Conservation (phyloP, 2,888 invertebrate species). For the Coenonympha glycerion region DNA sequence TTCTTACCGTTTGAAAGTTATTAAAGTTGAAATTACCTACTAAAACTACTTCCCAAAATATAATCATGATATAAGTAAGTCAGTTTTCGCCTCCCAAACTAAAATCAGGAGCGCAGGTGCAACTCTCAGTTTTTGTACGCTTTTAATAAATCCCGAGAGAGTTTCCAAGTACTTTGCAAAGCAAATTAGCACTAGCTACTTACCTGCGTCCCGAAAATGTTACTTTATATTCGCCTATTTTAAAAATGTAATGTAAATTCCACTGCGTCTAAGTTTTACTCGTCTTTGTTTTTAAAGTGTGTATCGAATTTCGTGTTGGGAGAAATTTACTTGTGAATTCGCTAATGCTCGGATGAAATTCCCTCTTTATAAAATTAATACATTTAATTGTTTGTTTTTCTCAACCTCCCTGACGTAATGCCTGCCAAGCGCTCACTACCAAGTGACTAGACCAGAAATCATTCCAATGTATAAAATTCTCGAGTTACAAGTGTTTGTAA, state of each 20-base stretch:
- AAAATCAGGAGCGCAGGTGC: conserved; percentile 16
- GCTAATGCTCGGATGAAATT: conserved; percentile 3
- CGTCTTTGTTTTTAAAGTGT: conserved; percentile 9
- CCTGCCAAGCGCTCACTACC: no score
- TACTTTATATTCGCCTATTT: conserved; percentile 24
- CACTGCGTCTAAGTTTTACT: conserved; percentile 8
- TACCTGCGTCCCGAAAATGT: conserved; percentile 24
- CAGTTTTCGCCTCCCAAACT: conserved; percentile 1
- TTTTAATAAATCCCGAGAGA: conserved; percentile 25
- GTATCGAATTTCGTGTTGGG: conserved; percentile 9
- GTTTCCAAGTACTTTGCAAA: conserved; percentile 28
- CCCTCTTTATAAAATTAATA: no score
- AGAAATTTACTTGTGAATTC: not conserved
- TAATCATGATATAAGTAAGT: not conserved
- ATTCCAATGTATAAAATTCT: no score
- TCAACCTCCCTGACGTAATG: no score
- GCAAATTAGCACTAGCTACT: conserved; percentile 28
- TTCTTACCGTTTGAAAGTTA: not conserved
- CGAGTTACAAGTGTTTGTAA: no score
- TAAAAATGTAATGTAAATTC: conserved; percentile 26
- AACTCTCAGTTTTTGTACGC: conserved; percentile 23
- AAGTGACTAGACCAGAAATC: no score
- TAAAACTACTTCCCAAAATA: not conserved
- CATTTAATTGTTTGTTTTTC: no score
- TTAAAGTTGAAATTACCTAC: not conserved